Evolutionary conservation across 2,113 vertebrate species (phyloP), one percentile per base, ranked within the genome.

Genomic region (Dendropsophus ebraccatus): DNA sequence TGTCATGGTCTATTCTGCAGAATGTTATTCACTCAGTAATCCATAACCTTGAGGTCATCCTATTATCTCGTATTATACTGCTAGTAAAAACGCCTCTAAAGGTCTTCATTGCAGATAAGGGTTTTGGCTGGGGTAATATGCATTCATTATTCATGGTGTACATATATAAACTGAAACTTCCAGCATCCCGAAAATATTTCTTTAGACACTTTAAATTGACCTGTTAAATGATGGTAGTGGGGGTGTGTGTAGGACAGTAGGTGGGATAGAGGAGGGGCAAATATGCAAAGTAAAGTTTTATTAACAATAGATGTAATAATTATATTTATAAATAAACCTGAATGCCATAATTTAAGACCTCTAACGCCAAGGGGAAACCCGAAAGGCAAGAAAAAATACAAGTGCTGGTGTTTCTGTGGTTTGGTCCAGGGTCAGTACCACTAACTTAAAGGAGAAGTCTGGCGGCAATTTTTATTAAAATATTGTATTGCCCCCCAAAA

Each of bases 1-100:
- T 84, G 82, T 76, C 82, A 65, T 25, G 54, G 41, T 84, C 50
- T 62, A 76, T 84, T 47, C 45, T 30, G 13, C 82, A 35, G 25
- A 73, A 76, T 84, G 54, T 75, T 75, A 75, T 47, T 84, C 54
- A 76, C 82, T 76, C n/a, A 5, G 37, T 62, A 62, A 62, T 60
- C 2, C 0, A 35, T 47, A 30, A 30, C 72, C 72, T 23, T 16
- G 4, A 32, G 82, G 70, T 84, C 82, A 76, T 49, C 54, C 37
- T 32, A 62, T 75, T 84, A 84, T 75, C 82, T 76, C 10, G 37
- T 62, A 75, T 37, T 62, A 76, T 75, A 76, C 76, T n/a, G 45
- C 82, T 56, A 23, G n/a, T 60, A 49, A 73, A 60, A 47, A 28
- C 10, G 28, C 54, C 17, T 80, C n/a, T 23, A 12, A 10, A 45